Conservation (phyloP, 2,888 invertebrate species). For the Sturmia bella region DNA sequence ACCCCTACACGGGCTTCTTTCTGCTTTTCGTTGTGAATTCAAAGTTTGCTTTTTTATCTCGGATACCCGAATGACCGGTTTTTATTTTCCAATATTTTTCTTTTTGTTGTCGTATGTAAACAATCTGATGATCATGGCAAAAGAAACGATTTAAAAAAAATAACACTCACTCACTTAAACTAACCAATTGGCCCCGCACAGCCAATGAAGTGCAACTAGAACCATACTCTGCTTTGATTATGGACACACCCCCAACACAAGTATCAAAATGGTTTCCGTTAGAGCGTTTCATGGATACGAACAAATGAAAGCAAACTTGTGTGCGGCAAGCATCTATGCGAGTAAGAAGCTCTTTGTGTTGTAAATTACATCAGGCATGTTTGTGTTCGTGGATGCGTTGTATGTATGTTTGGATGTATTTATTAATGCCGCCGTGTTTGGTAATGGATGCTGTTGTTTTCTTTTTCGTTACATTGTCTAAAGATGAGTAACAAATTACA, state of each 20-base stretch:
- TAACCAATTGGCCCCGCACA: conserved; percentile 66
- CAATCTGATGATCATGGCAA: conserved; percentile 55
- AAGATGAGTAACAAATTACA: conserved; percentile 69
- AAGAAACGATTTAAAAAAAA: conserved; percentile 52
- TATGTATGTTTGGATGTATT: background rate
- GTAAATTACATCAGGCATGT: conserved; percentile 7
- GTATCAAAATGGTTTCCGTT: conserved; percentile 70
- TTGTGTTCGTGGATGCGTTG: background rate
- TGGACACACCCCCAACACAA: conserved; percentile 72
- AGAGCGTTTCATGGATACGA: conserved; percentile 17
- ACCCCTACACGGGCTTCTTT: conserved; percentile 42
- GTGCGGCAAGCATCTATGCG: conserved; percentile 8
- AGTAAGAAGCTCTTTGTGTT: conserved; percentile 23
- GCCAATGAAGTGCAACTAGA: conserved; percentile 73
- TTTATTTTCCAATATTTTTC: conserved; percentile 33
- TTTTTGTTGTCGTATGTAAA: conserved; percentile 59
- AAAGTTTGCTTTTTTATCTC: conserved; percentile 18
- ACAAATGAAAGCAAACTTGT: background rate
- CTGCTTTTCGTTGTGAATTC: background rate
- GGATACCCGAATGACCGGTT: conserved; percentile 67
- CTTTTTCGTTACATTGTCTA: conserved; percentile 38
- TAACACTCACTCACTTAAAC: conserved; percentile 55
- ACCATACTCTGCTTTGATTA: conserved; percentile 61
- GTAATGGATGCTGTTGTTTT: conserved; percentile 23
- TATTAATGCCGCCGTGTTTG: background rate